These are phyloP conservation scores for Saimiri boliviensis DNA, from an alignment of 2,113 vertebrate species.

Conservation along the genomic window DNA sequence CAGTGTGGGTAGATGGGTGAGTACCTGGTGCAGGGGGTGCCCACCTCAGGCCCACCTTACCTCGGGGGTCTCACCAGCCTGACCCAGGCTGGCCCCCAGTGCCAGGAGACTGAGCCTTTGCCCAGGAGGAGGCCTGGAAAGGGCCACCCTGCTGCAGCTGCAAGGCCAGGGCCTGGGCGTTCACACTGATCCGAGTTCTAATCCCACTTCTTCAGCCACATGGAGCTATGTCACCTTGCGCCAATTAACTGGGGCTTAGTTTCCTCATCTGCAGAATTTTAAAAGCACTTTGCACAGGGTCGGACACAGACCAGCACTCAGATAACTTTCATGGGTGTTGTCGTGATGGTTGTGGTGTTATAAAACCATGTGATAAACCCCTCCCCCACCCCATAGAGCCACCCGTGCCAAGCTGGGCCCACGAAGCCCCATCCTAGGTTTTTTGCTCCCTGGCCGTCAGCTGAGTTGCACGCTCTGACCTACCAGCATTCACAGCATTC, in stretches of 20 bases:
- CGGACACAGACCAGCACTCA: fast-evolving
- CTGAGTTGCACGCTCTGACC: too few species aligned
- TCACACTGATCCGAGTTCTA: neutral
- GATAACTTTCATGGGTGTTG: fast-evolving
- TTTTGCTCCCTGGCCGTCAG: neutral
- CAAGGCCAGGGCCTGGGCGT: too few species aligned
- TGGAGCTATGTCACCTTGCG: neutral
- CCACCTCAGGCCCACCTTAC: neutral
- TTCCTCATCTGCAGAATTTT: neutral
- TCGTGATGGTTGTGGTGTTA: neutral
- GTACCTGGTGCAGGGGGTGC: fast-evolving
- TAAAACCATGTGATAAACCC: neutral
- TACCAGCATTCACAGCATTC: neutral
- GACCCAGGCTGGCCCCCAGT: neutral
- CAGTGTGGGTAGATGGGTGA: neutral
- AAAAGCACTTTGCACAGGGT: fast-evolving
- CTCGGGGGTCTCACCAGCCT: neutral
- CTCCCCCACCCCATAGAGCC: neutral
- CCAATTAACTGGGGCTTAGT: neutral
- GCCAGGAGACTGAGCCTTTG: neutral
- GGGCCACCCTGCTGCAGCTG: neutral
- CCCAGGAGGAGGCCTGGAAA: neutral
- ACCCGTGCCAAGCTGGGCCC: neutral
- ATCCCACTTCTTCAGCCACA: neutral
- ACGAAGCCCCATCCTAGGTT: neutral